Evolutionary conservation across 2,113 vertebrate genomes (phyloP).

Genomic region (Phocoena phocoena): DNA sequence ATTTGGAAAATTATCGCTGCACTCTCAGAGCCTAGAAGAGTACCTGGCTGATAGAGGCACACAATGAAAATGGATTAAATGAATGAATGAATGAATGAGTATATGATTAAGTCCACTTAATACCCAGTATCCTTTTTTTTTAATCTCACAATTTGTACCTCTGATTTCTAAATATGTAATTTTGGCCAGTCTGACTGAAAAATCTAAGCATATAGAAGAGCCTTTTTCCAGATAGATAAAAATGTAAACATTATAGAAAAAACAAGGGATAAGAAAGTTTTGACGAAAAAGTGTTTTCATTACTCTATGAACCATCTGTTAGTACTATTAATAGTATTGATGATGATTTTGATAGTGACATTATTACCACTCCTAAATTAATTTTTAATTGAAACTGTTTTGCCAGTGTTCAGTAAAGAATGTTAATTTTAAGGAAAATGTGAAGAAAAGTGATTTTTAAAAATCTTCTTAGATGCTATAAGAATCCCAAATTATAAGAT

Average conservation of each 20-base stretch:
- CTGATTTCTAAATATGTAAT: conserved; percentile 11
- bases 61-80: neutral
- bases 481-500: neutral
- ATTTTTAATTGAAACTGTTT: neutral
- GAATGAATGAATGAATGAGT: neutral
- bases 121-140: neutral
- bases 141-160: neutral
- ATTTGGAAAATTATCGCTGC: neutral
- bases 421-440: neutral
- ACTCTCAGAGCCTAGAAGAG: neutral
- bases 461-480: neutral
- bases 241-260: neutral
- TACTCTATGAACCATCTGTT: neutral
- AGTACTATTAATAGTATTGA: neutral
- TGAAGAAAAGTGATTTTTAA: neutral
- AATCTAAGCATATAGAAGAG: neutral
- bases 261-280: neutral
- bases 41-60: neutral
- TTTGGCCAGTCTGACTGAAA: neutral
- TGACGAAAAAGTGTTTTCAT: neutral
- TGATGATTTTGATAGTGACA: neutral
- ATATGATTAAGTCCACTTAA: neutral
- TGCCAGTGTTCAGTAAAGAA: neutral
- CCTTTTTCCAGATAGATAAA: neutral
- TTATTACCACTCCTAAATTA: neutral